phyloP scores from a whole-genome alignment of 2,797 vertebrate species.

The Characodon lateralis region DNA sequence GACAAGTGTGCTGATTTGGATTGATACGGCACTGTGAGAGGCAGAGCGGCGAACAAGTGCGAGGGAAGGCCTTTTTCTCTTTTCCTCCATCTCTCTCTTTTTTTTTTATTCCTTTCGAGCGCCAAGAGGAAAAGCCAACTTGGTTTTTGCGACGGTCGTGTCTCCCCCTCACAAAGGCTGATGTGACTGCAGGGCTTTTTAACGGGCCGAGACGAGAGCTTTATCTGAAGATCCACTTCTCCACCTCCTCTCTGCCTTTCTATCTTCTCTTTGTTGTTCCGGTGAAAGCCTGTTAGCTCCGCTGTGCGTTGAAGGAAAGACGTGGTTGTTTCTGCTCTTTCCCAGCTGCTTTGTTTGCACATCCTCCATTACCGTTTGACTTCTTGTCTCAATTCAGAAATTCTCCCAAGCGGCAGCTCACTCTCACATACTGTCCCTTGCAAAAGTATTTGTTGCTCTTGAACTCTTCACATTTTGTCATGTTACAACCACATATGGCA shows the following conservation, averaged over 20 bases:
- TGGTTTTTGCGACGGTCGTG: constrained; percentile 55
- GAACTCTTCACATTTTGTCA: neutral
- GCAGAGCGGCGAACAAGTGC: constrained; percentile 67
- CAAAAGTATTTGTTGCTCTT: neutral
- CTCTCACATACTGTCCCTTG: neutral
- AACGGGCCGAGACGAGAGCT: constrained; percentile 73
- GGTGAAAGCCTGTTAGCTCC: constrained; percentile 74
- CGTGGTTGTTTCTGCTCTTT: constrained; percentile 38
- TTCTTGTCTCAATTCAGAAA: constrained; percentile 55
- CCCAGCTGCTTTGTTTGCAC: constrained; percentile 44
- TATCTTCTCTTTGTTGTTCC: constrained; percentile 50
- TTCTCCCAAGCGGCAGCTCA: constrained; percentile 21
- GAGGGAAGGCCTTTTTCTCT: constrained; percentile 73
- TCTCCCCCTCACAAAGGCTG: constrained; percentile 72
- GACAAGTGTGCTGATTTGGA: constrained; percentile 78
- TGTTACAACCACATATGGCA: neutral
- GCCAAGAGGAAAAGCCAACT: constrained; percentile 76
- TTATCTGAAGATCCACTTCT: constrained; percentile 79
- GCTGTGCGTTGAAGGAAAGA: constrained; percentile 56
- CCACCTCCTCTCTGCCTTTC: constrained; percentile 53
- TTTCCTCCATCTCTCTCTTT: constrained; percentile 53
- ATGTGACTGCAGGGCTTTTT: constrained; percentile 75
- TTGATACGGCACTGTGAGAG: constrained; percentile 75
- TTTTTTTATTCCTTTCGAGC: constrained; percentile 39
- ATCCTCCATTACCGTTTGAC: constrained; percentile 50